Conservation (phyloP, 2,797 vertebrate genomes). For the Peromyscus nudipes region DNA sequence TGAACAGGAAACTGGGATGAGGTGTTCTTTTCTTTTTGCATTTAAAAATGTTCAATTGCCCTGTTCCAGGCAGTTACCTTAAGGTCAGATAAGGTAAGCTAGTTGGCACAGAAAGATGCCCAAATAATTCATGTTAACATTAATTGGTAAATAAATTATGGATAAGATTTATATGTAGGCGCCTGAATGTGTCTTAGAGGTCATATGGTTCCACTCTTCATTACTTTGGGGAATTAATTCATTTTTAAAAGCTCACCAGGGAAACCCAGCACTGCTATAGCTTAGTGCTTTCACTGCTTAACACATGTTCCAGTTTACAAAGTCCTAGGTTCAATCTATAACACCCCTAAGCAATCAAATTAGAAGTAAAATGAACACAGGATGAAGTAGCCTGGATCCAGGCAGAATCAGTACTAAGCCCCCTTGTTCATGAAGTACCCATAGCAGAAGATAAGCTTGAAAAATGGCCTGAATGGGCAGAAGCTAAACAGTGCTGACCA, state of each 20-base stretch:
- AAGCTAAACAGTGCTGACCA: not conserved
- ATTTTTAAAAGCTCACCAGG: not conserved
- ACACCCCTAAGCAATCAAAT: not conserved
- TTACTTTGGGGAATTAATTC: not conserved
- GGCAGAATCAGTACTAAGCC: not conserved
- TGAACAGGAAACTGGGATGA: not conserved
- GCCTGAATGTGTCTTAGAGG: conserved; percentile 14
- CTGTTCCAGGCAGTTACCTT: not conserved
- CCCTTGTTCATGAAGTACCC: not conserved
- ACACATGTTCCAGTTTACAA: not conserved
- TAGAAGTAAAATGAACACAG: not conserved
- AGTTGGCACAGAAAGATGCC: not conserved
- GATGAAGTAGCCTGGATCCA: not conserved
- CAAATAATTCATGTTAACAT: not conserved
- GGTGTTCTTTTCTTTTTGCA: not conserved
- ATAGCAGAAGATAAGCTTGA: not conserved
- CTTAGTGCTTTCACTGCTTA: not conserved
- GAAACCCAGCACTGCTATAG: not conserved
- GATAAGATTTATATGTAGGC: not conserved
- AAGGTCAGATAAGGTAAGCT: not conserved
- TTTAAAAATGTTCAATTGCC: not conserved
- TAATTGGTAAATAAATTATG: not conserved
- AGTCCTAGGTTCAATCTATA: not conserved
- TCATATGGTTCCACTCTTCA: not conserved
- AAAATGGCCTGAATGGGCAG: not conserved